Base-by-base conservation (phyloP, 2,113 vertebrate species). In the Meleagris gallopavo region DNA sequence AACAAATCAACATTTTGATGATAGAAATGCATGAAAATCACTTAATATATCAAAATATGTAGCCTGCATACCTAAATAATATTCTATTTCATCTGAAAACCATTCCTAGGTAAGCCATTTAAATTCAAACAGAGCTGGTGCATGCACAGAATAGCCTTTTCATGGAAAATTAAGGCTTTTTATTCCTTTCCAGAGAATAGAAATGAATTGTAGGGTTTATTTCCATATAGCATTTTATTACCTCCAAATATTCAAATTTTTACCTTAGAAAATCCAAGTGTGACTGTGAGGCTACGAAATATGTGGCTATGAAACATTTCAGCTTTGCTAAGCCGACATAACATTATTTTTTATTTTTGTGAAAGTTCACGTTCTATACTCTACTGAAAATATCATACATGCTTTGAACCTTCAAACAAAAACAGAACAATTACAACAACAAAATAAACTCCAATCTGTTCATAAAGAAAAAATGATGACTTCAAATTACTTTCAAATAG, bases 391-490 rank as follows among this genome's bases (percentile, higher is more conserved):
- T 36, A 5, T n/a, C 46, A 13, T 43, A 77, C 58, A 34, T 21
- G 27, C 25, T 88, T 78, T 72, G 40, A 84, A 88, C 17, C 27
- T 54, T 54, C 52, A 30, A 54, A 30, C 5, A 54, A 54, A 30
- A 54, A 54, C 52, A 30, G 29, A 27, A 29, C 27, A 54, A 30
- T 30, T 24, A 24, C 22, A 76, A 46, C 13, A 32, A 45, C 43
- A 43, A 43, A 40, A 43, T 19, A 24, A 66, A 86, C 13, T 13
- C 18, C 78, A 90, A 18, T 15, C 22, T 58, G 92, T 74, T n/a
- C 38, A 81, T 83, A 72, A 88, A 92, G 69, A 86, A 93, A 93
- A 96, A 96, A 82, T 61, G 4, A 65, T 41, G 65, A 17, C 70
- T 78, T 90, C 41, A 43, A 67, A 54, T 86, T 52, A 71, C 13